Evolutionary conservation across 1,140 invertebrate genomes (phyloP).

Genomic region (Drosophila nebulosa): DNA sequence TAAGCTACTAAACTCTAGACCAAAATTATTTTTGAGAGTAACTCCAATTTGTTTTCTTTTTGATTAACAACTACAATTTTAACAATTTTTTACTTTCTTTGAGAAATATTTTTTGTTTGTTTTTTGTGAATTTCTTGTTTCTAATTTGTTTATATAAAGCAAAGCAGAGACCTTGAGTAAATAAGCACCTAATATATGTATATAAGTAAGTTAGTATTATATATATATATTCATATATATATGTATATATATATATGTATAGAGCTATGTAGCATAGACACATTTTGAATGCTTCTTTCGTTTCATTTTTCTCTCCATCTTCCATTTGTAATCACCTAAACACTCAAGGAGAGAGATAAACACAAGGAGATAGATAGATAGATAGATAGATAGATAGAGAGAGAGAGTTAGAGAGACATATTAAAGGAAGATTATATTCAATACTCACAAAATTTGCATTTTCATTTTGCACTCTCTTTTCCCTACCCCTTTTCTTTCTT

Average conservation of each 20-base stretch:
- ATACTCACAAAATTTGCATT: constrained; percentile 13
- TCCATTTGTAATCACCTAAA: background rate
- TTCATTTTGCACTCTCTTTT: background rate
- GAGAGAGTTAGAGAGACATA: background rate
- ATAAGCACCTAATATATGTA: constrained; percentile 42
- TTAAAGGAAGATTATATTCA: background rate
- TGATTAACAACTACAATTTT: constrained; percentile 28
- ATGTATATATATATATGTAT: constrained; percentile 34
- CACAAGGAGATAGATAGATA: background rate
- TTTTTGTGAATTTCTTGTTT: constrained; percentile 9
- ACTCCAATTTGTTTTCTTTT: constrained; percentile 36
- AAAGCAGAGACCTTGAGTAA: constrained; percentile 9
- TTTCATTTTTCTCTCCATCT: constrained; percentile 45
- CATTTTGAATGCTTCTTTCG: constrained; percentile 73
- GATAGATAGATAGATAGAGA: background rate
- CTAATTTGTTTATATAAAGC: constrained; percentile 21
- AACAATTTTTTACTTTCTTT: constrained; percentile 75
- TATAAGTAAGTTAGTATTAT: constrained; percentile 16
- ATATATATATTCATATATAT: constrained; percentile 28
- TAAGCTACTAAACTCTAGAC: constrained; percentile 29
- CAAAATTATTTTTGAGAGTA: constrained; percentile 54
- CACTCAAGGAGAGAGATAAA: background rate
- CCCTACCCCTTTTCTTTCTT: background rate
- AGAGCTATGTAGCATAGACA: constrained; percentile 59
- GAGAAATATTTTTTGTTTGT: constrained; percentile 44